A percentile compares a stretch with the other conserved stretches of the same genome.
These are phyloP conservation scores for Bombylius discolor DNA, from an alignment of 2,888 invertebrate species.

Conservation along the genomic window DNA sequence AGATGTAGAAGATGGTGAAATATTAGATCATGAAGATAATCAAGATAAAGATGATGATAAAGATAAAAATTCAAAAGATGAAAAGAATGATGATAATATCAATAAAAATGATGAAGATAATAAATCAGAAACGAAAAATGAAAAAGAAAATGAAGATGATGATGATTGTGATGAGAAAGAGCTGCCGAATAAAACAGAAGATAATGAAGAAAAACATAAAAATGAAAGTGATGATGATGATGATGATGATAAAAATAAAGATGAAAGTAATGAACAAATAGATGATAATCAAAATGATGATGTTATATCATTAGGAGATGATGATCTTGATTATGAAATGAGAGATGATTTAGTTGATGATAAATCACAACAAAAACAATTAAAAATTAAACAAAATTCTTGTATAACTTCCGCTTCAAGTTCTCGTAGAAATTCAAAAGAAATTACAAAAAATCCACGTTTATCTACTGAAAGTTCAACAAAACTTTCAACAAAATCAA, in stretches of 20 bases:
- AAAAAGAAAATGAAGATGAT: slow-evolving; percentile 40
- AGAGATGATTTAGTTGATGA: slow-evolving; percentile 30
- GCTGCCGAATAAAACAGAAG: background rate
- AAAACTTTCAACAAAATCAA: background rate
- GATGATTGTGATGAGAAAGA: slow-evolving; percentile 30
- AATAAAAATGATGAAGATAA: too few species aligned
- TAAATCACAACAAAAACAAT: slow-evolving; percentile 3
- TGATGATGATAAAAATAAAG: slow-evolving; percentile 1
- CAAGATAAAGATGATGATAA: slow-evolving; percentile 19
- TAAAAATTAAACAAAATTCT: background rate
- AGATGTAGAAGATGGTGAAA: slow-evolving; percentile 11
- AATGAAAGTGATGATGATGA: slow-evolving; percentile 2
- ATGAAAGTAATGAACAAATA: slow-evolving; percentile 3
- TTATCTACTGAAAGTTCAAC: background rate
- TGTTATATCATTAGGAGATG: slow-evolving; percentile 33
- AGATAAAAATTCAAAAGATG: slow-evolving; percentile 35
- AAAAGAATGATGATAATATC: too few species aligned
- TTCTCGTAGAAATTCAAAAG: too few species aligned
- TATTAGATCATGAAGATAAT: slow-evolving; percentile 9
- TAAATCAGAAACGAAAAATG: slow-evolving; percentile 16
- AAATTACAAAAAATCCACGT: too few species aligned
- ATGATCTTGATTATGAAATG: slow-evolving; percentile 31
- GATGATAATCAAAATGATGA: slow-evolving; percentile 32
- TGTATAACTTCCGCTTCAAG: too few species aligned
- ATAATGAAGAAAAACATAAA: background rate